phyloP scores from a whole-genome alignment of 2,888 invertebrate species.

The Drosophila suboccidentalis region DNA sequence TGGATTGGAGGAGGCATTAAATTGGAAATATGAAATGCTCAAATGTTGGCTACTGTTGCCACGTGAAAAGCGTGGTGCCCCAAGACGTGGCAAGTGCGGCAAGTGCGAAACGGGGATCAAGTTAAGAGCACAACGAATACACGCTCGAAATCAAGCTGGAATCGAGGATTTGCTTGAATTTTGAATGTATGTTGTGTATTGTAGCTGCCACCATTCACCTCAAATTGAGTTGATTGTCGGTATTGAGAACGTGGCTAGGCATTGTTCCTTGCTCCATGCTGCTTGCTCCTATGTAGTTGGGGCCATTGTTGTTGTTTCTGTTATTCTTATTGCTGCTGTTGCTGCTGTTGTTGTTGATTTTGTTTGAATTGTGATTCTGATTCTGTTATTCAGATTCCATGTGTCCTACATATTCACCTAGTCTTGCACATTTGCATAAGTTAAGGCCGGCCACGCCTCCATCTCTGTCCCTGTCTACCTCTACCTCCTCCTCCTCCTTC shows the following conservation, averaged over 20 bases:
- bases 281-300: constrained; percentile 37
- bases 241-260: constrained; percentile 68
- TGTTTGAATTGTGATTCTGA: constrained; percentile 37
- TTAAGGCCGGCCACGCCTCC: constrained; percentile 32
- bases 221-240: constrained; percentile 76
- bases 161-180: constrained; percentile 53
- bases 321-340: constrained; percentile 4
- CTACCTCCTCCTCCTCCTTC: too few species aligned
- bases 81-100: not conserved
- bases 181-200: constrained; percentile 30
- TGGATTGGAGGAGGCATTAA: constrained; percentile 42
- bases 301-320: not conserved
- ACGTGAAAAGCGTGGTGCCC: constrained; percentile 42
- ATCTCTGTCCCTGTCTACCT: not conserved
- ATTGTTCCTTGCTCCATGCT: constrained; percentile 50
- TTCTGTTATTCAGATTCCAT: constrained; percentile 47
- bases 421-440: constrained; percentile 55
- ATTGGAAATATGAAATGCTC: constrained; percentile 59
- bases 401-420: constrained; percentile 42
- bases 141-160: constrained; percentile 25
- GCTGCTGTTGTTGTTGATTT: constrained; percentile 12
- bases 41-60: constrained; percentile 47
- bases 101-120: not conserved
- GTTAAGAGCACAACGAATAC: constrained; percentile 1
- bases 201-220: constrained; percentile 39